These are phyloP conservation scores for Teleopsis dalmanni DNA, from an alignment of 1,140 invertebrate genomes.

Conservation along the genomic window DNA sequence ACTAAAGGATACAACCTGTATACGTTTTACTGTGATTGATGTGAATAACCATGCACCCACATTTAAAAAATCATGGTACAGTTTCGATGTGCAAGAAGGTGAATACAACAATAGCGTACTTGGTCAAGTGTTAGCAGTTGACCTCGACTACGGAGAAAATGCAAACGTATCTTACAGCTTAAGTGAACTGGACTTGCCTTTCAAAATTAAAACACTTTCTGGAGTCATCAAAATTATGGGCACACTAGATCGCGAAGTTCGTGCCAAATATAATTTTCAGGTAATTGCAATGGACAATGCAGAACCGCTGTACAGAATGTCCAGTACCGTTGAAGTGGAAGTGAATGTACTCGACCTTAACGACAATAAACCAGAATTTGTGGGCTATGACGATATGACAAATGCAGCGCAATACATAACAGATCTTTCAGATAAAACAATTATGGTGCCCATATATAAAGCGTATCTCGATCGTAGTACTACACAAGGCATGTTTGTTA, in stretches of 20 bases:
- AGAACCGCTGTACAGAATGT: constrained; percentile 51
- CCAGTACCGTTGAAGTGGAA: constrained; percentile 65
- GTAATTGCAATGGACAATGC: constrained; percentile 71
- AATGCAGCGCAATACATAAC: constrained; percentile 30
- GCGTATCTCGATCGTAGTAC: constrained; percentile 61
- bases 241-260: constrained; percentile 68
- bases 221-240: constrained; percentile 70
- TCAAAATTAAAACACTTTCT: constrained; percentile 62
- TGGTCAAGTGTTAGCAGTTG: constrained; percentile 67
- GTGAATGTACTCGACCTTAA: constrained; percentile 74
- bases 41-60: constrained; percentile 79
- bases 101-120: constrained; percentile 60
- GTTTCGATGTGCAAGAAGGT: constrained; percentile 74
- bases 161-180: constrained; percentile 68
- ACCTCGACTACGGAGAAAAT: constrained; percentile 69
- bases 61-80: constrained; percentile 74
- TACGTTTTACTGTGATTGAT: constrained; percentile 64
- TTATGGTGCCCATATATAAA: constrained; percentile 57
- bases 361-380: constrained; percentile 67
- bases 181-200: constrained; percentile 57
- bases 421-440: constrained; percentile 24
- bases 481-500: constrained; percentile 60
- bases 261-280: constrained; percentile 62
- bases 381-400: constrained; percentile 57
- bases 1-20: constrained; percentile 58